A percentile compares a stretch with the other conserved stretches of the same genome.
These are phyloP conservation scores for Malurus elegans DNA, from an alignment of 2,113 vertebrate species.

Conservation along the genomic window DNA sequence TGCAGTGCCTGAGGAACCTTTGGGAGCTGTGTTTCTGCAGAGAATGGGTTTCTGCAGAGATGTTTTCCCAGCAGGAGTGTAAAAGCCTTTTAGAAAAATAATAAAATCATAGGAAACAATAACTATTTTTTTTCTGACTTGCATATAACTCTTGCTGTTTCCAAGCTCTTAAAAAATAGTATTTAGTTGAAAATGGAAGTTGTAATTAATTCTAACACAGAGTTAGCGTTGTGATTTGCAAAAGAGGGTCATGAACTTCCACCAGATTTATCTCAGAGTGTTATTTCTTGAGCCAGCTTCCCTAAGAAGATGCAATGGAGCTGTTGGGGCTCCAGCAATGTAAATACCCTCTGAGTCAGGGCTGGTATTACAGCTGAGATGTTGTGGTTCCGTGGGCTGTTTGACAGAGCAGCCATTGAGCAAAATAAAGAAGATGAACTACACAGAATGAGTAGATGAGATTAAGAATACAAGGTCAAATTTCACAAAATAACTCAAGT, in stretches of 20 bases:
- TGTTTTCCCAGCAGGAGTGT: not conserved
- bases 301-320: not conserved
- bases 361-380: not conserved
- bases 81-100: not conserved
- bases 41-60: not conserved
- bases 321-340: not conserved
- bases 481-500: conserved; percentile 34
- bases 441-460: conserved; percentile 36
- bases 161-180: not conserved
- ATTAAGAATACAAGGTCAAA: conserved; percentile 66
- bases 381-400: not conserved
- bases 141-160: not conserved
- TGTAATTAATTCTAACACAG: not conserved
- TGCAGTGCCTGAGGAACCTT: no score
- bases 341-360: not conserved
- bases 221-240: not conserved
- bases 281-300: not conserved
- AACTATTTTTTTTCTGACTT: not conserved
- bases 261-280: not conserved
- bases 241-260: not conserved
- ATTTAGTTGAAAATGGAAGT: not conserved
- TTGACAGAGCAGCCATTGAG: not conserved
- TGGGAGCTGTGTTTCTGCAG: not conserved
- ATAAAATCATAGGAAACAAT: not conserved
- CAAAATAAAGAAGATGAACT: conserved; percentile 23